Evolutionary conservation across 1,140 invertebrate genomes (phyloP).

Genomic region (Eciton burchellii): DNA sequence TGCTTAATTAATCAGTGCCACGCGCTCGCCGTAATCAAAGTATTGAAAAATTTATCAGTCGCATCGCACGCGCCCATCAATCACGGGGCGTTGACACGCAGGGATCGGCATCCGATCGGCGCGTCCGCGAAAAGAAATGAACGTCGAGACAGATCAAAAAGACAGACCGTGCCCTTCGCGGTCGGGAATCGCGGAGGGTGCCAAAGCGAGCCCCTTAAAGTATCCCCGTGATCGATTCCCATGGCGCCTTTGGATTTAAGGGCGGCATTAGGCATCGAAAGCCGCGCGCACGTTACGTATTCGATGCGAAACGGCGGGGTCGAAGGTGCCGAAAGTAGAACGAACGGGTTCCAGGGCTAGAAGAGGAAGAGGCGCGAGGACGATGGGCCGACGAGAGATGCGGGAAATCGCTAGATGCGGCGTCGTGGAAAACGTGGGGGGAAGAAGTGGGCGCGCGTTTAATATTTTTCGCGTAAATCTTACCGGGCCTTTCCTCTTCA

Average conservation of each 20-base stretch:
- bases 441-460: slow-evolving; percentile 65
- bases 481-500: slow-evolving; percentile 77
- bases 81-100: neutral
- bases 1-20: slow-evolving; percentile 38
- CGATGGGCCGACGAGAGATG: neutral
- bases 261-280: neutral
- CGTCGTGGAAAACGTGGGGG: slow-evolving; percentile 1
- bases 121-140: neutral
- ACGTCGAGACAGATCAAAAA: no score
- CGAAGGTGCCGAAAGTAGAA: slow-evolving; percentile 32
- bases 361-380: no score
- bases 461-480: slow-evolving; percentile 81
- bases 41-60: slow-evolving; percentile 26
- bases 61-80: neutral
- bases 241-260: slow-evolving; percentile 2
- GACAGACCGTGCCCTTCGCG: neutral
- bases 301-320: slow-evolving; percentile 24
- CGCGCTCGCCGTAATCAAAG: neutral
- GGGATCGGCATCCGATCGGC: neutral
- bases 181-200: neutral
- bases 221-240: neutral
- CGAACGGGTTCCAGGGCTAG: neutral
- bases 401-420: slow-evolving; percentile 45
- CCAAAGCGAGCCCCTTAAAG: slow-evolving; percentile 11
- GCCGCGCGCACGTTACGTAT: neutral